A percentile compares a stretch with the other conserved stretches of the same genome.
phyloP scores from a whole-genome alignment of 2,797 vertebrate species.

The Diceros bicornis region DNA sequence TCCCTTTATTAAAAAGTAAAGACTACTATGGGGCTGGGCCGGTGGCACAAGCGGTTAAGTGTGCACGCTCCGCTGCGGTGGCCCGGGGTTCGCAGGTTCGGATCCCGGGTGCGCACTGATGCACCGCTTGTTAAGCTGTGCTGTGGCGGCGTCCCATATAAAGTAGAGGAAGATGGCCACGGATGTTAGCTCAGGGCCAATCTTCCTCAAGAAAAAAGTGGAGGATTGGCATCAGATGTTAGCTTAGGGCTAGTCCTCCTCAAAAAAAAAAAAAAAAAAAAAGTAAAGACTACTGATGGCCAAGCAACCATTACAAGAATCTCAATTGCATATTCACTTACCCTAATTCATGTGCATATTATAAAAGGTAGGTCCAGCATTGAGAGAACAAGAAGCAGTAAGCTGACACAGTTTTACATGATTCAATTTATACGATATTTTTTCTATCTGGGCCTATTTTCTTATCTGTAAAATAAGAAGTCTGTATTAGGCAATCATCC shows the following conservation, averaged over 20 bases:
- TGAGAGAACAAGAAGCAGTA: neutral
- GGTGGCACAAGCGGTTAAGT: too few species aligned
- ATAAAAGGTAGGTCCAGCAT: neutral
- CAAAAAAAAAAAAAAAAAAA: neutral
- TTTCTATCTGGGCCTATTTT: neutral
- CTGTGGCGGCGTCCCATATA: too few species aligned
- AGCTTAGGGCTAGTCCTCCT: too few species aligned
- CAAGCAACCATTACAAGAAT: neutral
- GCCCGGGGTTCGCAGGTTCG: too few species aligned
- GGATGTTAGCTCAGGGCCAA: too few species aligned
- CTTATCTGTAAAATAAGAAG: conserved; percentile 45
- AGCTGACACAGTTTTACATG: neutral
- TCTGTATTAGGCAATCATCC: neutral
- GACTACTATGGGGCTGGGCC: neutral
- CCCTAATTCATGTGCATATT: neutral
- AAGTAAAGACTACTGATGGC: neutral
- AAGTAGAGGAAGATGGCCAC: too few species aligned
- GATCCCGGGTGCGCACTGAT: too few species aligned
- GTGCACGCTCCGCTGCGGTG: too few species aligned
- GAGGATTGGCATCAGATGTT: too few species aligned
- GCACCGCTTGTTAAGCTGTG: too few species aligned
- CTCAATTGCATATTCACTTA: conserved; percentile 40
- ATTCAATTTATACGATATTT: neutral
- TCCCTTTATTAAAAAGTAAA: conserved; percentile 52
- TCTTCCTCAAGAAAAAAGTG: too few species aligned